phyloP scores from a whole-genome alignment of 2,113 vertebrate genomes.

The Meriones unguiculatus region DNA sequence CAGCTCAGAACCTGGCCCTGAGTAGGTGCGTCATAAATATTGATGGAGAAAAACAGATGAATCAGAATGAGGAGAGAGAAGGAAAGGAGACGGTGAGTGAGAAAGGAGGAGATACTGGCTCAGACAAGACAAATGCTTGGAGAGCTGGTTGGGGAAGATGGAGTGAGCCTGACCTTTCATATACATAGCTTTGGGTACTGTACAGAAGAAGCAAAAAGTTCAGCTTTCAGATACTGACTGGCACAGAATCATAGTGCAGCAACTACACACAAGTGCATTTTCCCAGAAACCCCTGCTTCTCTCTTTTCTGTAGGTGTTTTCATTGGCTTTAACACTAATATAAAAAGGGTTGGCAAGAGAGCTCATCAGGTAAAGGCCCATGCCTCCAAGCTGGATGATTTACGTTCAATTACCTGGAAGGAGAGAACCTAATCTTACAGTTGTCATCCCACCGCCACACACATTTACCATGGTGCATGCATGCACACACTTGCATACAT shows the following conservation, averaged over 20 bases:
- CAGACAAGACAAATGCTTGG: not conserved
- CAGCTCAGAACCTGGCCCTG: not conserved
- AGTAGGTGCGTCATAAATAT: constrained; percentile 13
- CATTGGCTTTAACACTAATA: not conserved
- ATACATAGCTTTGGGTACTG: not conserved
- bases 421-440: not conserved
- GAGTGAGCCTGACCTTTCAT: not conserved
- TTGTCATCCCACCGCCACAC: no score
- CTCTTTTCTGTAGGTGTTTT: constrained; percentile 32
- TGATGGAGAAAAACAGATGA: not conserved
- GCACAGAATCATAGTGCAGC: not conserved
- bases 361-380: not conserved
- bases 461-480: not conserved
- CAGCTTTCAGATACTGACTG: constrained; percentile 23
- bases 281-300: not conserved
- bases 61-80: not conserved
- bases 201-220: not conserved
- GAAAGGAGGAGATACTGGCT: not conserved
- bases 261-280: not conserved
- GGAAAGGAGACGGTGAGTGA: not conserved
- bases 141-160: not conserved
- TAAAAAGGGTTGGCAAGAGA: not conserved
- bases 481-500: no score
- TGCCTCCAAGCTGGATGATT: not conserved
- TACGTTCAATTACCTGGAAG: not conserved